Evolutionary conservation across 2,888 invertebrate species (phyloP).

Genomic region (Tiphia femorata): DNA sequence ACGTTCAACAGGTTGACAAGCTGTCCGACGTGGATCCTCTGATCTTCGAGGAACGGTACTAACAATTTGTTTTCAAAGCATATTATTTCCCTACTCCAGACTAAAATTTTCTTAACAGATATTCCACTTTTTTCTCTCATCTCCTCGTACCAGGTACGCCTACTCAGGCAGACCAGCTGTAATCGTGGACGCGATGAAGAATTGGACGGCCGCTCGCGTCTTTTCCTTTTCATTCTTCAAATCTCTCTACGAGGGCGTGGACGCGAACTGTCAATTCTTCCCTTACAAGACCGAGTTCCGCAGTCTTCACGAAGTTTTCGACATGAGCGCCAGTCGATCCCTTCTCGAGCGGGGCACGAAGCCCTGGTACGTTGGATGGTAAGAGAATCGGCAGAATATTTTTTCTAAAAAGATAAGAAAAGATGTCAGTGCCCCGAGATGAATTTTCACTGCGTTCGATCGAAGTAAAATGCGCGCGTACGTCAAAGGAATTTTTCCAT

Average conservation of each 20-base stretch:
- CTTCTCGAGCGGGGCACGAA: conserved; percentile 72
- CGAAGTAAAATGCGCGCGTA: no score
- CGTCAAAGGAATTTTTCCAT: no score
- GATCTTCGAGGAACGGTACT: conserved; percentile 79
- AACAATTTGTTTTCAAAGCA: not conserved
- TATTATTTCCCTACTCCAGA: not conserved
- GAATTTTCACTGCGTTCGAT: no score
- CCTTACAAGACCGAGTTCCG: conserved; percentile 91
- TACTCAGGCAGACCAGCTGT: conserved; percentile 86
- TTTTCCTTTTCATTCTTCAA: conserved; percentile 90
- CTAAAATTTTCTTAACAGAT: not conserved
- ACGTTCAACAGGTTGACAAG: conserved; percentile 75
- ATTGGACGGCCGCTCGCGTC: conserved; percentile 84
- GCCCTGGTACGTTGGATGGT: conserved; percentile 84
- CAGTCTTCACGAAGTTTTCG: conserved; percentile 84
- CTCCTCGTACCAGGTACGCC: conserved; percentile 71
- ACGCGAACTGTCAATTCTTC: conserved; percentile 88
- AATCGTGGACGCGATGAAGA: conserved; percentile 82
- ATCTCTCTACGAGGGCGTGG: conserved; percentile 75
- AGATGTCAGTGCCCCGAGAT: no score
- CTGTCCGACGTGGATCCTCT: conserved; percentile 76
- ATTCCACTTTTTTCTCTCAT: not conserved
- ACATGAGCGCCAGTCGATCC: conserved; percentile 82
- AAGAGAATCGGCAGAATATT: conserved; percentile 65
- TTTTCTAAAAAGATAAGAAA: no score